These are phyloP conservation scores for Adineta ricciae DNA, from an alignment of 2,888 invertebrate genomes.

Conservation along the genomic window DNA sequence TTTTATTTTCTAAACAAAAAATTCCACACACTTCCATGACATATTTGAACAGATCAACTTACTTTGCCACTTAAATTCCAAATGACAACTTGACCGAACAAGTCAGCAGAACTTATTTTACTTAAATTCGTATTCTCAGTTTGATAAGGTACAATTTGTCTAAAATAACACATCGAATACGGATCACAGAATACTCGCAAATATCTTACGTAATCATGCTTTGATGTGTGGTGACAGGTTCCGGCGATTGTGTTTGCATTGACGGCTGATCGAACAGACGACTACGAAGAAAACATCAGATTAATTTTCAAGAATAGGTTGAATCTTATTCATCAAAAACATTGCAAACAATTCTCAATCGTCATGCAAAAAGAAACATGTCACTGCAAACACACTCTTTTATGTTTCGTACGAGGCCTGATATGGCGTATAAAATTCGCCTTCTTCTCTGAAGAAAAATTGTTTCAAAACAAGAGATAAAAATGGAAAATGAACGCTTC, in stretches of 20 bases:
- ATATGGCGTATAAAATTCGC: background rate
- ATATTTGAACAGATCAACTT: background rate
- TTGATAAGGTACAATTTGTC: constrained; percentile 13
- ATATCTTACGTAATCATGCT: background rate
- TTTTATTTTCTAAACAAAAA: background rate
- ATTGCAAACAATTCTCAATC: too few species aligned
- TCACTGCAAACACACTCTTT: background rate
- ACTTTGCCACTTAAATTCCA: background rate
- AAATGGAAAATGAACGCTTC: background rate
- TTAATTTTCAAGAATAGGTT: too few species aligned
- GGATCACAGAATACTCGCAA: background rate
- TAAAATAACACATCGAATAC: background rate
- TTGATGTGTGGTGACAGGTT: background rate
- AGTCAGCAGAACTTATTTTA: constrained; percentile 1
- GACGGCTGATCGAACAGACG: background rate
- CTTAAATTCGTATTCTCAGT: background rate
- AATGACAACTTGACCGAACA: constrained; percentile 19
- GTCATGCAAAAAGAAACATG: background rate
- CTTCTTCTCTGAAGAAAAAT: background rate
- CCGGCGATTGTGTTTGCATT: constrained; percentile 19
- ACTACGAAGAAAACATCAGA: background rate
- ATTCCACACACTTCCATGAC: background rate
- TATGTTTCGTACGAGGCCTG: background rate
- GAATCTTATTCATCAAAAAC: too few species aligned
- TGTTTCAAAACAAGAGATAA: background rate